phyloP scores from a whole-genome alignment of 2,113 vertebrate species.

The Nettapus auritus region DNA sequence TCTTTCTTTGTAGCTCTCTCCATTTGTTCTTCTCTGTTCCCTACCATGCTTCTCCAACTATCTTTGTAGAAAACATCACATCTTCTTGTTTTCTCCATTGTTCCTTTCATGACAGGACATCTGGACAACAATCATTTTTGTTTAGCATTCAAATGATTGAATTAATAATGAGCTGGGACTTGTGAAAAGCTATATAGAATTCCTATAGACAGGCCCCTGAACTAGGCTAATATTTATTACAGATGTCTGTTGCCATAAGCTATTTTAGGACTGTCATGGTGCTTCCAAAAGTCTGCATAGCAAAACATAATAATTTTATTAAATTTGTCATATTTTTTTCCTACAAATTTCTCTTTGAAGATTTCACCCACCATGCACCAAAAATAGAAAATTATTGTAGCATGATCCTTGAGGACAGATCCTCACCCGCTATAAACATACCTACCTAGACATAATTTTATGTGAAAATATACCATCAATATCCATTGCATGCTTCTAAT shows the following conservation, averaged over 20 bases:
- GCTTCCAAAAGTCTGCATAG: neutral
- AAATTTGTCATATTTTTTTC: neutral
- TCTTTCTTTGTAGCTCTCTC: neutral
- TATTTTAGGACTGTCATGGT: neutral
- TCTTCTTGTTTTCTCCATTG: neutral
- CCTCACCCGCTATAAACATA: neutral
- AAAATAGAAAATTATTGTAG: rapidly evolving
- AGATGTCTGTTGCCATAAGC: neutral
- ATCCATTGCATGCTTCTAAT: neutral
- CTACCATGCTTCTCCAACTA: neutral
- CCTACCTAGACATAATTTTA: neutral
- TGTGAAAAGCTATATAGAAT: neutral
- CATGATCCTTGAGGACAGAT: neutral
- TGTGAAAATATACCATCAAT: neutral
- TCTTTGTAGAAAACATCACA: rapidly evolving
- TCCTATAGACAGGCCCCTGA: neutral
- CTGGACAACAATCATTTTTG: neutral
- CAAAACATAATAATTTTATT: neutral
- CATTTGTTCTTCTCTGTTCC: neutral
- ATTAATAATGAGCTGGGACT: neutral
- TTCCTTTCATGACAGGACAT: neutral
- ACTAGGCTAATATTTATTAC: neutral
- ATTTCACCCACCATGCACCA: neutral
- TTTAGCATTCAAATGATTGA: neutral
- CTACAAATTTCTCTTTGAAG: neutral